Percentiles rank a stretch among this genome's conserved stretches.
Evolutionary conservation across 30 jellyfish, hydroid and myxozoan species (phyloP).

Genomic region (Rhopilema esculentum): DNA sequence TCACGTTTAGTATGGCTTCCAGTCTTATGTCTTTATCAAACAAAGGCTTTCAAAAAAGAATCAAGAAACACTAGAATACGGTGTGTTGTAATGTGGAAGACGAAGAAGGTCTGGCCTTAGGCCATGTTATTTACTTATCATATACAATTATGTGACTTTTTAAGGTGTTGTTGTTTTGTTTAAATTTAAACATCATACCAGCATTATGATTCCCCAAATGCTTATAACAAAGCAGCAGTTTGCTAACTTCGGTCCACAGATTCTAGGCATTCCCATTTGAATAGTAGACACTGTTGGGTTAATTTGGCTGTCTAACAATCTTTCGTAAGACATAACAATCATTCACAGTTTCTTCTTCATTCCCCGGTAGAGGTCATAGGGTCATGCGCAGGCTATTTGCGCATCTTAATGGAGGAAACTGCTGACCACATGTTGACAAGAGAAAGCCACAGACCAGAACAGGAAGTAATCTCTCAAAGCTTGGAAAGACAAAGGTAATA

Average conservation of each 20-base stretch:
- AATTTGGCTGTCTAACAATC: constrained; percentile 30
- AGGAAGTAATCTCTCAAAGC: no score
- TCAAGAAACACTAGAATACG: no score
- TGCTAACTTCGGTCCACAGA: constrained; percentile 95
- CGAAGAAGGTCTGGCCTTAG: neutral
- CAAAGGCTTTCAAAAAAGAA: no score
- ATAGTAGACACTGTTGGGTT: constrained; percentile 34
- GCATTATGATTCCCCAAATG: constrained; percentile 93
- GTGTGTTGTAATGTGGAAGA: no score
- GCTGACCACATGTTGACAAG: neutral
- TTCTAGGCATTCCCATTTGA: constrained; percentile 79
- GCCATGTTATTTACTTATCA: no score
- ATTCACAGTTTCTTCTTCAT: neutral
- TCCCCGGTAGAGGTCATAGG: constrained; percentile 4
- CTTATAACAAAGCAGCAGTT: constrained; percentile 93
- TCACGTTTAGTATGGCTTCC: no score
- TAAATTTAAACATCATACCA: constrained; percentile 87
- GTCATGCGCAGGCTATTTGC: neutral
- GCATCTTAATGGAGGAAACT: neutral
- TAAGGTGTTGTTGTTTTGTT: no score
- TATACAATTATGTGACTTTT: no score
- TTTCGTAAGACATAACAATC: constrained; percentile 36
- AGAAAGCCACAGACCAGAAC: neutral
- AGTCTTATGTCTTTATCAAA: no score
- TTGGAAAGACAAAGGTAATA: no score